phyloP scores from a whole-genome alignment of 1,140 invertebrate species.

The Microplitis demolitor region DNA sequence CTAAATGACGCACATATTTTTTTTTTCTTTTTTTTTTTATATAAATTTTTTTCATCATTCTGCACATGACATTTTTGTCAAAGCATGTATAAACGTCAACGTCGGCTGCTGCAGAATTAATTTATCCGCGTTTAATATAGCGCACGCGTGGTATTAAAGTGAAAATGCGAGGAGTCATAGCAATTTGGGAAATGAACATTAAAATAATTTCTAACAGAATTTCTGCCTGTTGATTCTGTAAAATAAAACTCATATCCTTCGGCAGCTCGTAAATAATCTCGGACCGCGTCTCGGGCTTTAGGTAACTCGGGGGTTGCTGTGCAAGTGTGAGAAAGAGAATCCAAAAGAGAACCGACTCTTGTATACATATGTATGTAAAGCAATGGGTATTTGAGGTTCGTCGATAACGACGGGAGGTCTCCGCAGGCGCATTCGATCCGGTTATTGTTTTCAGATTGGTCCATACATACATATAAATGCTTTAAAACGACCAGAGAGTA shows the following conservation, averaged over 20 bases:
- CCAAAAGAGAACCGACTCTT: too few relatives aligned
- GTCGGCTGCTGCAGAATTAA: too few relatives aligned
- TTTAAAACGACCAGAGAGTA: too few relatives aligned
- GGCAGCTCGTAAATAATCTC: conserved; percentile 14
- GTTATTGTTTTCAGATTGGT: conserved; percentile 22
- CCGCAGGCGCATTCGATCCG: conserved; percentile 16
- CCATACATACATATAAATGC: too few relatives aligned
- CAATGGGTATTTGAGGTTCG: conserved; percentile 17
- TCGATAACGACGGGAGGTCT: conserved; percentile 25
- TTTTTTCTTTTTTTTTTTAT: background rate
- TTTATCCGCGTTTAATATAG: background rate
- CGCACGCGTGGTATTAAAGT: background rate
- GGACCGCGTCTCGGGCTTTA: background rate
- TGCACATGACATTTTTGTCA: background rate
- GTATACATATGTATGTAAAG: background rate
- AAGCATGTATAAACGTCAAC: background rate
- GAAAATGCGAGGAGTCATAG: background rate
- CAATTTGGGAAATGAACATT: background rate
- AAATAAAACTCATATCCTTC: conserved; percentile 15
- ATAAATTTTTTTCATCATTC: background rate
- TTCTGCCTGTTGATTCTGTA: background rate
- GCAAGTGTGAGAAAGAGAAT: background rate
- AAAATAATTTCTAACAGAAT: background rate
- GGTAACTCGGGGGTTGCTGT: background rate
- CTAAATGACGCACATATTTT: background rate